Percentiles rank a stretch among this genome's conserved stretches.
phyloP scores from a whole-genome alignment of 2,888 invertebrate genomes.

The Philereme vetulata region DNA sequence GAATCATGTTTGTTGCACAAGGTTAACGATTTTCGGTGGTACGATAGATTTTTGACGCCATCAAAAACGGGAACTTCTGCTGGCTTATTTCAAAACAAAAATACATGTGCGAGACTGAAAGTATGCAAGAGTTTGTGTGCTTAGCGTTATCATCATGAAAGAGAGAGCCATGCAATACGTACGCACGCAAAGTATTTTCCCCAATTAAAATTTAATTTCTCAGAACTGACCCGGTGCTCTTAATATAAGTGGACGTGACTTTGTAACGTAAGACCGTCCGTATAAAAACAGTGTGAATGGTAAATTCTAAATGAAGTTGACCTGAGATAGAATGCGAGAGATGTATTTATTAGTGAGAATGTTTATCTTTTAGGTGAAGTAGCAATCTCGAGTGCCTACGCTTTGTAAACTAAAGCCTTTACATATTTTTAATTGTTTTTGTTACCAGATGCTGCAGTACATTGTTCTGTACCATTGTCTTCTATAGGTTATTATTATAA shows the following conservation, averaged over 20 bases:
- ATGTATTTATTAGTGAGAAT: constrained; percentile 83
- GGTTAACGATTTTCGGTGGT: constrained; percentile 71
- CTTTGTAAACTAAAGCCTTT: constrained; percentile 82
- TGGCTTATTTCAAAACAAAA: constrained; percentile 56
- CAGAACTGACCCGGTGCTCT: constrained; percentile 82
- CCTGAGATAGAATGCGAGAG: constrained; percentile 62
- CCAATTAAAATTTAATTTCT: constrained; percentile 64
- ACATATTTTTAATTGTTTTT: constrained; percentile 80
- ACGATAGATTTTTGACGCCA: constrained; percentile 52
- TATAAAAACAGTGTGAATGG: constrained; percentile 55
- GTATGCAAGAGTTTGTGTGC: constrained; percentile 60
- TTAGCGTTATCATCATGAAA: constrained; percentile 61
- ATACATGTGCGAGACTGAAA: constrained; percentile 68
- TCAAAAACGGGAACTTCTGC: constrained; percentile 55
- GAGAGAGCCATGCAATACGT: constrained; percentile 59
- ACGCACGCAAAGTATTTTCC: constrained; percentile 66
- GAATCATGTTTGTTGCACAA: constrained; percentile 80
- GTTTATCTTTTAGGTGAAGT: constrained; percentile 76
- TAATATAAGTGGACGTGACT: constrained; percentile 70
- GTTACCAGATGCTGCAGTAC: constrained; percentile 81
- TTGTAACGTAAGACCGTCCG: constrained; percentile 78
- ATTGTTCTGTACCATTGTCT: constrained; percentile 80
- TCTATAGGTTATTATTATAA: constrained; percentile 76
- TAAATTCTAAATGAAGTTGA: constrained; percentile 41
- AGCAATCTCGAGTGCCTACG: constrained; percentile 85